These are phyloP conservation scores for Fratercula arctica DNA, from an alignment of 2,797 vertebrate genomes.

Conservation along the genomic window DNA sequence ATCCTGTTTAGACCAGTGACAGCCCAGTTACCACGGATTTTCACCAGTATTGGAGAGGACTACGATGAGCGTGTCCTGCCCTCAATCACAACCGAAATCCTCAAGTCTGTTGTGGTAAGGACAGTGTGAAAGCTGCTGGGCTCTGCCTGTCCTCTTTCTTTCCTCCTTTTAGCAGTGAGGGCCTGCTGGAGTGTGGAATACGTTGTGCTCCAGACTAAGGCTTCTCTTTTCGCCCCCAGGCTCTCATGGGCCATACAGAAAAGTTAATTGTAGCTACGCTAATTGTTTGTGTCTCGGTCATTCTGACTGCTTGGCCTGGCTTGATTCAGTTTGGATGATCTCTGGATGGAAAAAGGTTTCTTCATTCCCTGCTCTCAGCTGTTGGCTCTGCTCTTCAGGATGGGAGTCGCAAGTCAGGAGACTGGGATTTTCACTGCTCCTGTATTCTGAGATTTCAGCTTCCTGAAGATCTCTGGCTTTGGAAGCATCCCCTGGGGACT, in stretches of 20 bases:
- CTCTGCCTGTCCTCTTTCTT: not conserved
- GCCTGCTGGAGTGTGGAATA: rapidly evolving
- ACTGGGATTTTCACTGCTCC: not conserved
- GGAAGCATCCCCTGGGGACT: not conserved
- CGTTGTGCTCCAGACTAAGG: not conserved
- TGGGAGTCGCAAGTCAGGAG: not conserved
- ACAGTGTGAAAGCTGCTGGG: rapidly evolving
- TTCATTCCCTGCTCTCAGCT: not conserved
- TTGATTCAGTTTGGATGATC: not conserved
- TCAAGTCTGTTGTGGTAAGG: constrained; percentile 96
- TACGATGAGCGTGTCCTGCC: constrained; percentile 96
- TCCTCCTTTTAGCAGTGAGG: not conserved
- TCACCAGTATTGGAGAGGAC: constrained; percentile 95
- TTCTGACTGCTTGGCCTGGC: not conserved
- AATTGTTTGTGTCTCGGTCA: not conserved
- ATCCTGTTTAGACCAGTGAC: constrained; percentile 93
- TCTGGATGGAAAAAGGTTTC: not conserved
- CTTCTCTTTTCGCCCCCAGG: not conserved
- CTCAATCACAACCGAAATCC: constrained; percentile 96
- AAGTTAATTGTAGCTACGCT: not conserved
- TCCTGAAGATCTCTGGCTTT: not conserved
- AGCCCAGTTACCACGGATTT: constrained; percentile 91
- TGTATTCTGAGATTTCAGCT: not conserved
- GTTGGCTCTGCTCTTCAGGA: not conserved
- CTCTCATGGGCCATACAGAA: not conserved